Evolutionary conservation across 2,888 invertebrate species (phyloP), one percentile per base, ranked within the genome.

Genomic region (Galeopsomyia nigrocyanea): DNA sequence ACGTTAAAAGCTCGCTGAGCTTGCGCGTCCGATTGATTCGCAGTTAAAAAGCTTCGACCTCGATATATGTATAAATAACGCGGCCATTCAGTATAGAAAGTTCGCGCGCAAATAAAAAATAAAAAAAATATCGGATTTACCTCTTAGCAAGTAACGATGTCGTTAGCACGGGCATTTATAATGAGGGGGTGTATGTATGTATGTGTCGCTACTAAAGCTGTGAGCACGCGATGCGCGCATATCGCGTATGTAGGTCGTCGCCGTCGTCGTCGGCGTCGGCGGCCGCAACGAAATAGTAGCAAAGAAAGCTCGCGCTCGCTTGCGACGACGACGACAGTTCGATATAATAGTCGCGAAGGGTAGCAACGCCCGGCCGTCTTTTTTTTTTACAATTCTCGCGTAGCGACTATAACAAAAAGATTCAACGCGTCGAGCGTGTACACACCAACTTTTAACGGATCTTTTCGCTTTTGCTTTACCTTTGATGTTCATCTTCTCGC

Each of bases 121-220:
- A n/a, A 39, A 39, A 39, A 39, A 26, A 39, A 39, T 5, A 39
- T 39, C 39, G 10, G 39, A 39, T 39, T 9, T 39, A 13, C 9
- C 19, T 19, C 14, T 16, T 3, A 57, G 13, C 58, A 19, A 7
- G 57, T 68, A 71, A 68, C 58, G 53, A 68, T 68, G 68, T 61
- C 63, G 68, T 72, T 72, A 68, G 64, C 22, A 65, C 22, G 39
- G 10, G 60, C 64, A 65, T 68, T 65, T 68, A 73, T 73, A 73
- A 68, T 65, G 73, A 68, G 73, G 60, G 50, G 60, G 50, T 49
- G 13, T 53, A 53, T 51, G 19, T 53, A 3, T 19, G 51, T n/a
- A 10, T 17, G 51, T 16, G 26, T n/a, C 51, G n/a, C 22, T 26
- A 5, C 26, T 26, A 26, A 26, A 26, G 26, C 26, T 26, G 26